phyloP scores from a whole-genome alignment of 1,140 invertebrate genomes.

The Megalonaias nervosa region DNA sequence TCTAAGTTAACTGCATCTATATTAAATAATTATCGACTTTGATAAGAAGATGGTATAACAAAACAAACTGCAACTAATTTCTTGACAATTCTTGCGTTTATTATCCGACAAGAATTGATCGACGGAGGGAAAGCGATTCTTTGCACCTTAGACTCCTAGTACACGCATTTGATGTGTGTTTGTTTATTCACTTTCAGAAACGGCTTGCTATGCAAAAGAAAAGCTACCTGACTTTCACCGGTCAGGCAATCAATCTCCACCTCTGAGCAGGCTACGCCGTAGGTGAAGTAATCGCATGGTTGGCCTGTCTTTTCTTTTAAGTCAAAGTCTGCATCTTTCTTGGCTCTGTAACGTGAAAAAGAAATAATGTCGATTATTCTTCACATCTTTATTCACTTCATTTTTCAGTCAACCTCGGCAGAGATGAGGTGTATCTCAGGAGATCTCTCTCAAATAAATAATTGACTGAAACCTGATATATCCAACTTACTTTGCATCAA shows the following conservation, averaged over 20 bases:
- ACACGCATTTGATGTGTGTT: not conserved
- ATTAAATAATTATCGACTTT: too few species aligned
- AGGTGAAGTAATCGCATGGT: conserved; percentile 5
- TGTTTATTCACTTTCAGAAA: not conserved
- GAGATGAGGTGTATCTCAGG: too few species aligned
- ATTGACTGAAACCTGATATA: too few species aligned
- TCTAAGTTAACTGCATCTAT: too few species aligned
- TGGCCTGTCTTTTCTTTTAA: not conserved
- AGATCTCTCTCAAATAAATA: too few species aligned
- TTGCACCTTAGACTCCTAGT: not conserved
- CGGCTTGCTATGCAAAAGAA: not conserved
- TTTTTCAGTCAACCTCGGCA: too few species aligned
- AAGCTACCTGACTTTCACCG: not conserved
- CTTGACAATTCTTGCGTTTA: too few species aligned
- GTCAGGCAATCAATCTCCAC: not conserved
- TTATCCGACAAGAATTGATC: too few species aligned
- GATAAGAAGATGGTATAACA: too few species aligned
- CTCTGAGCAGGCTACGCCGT: conserved; percentile 23
- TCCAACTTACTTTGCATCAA: too few species aligned
- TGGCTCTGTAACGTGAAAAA: not conserved
- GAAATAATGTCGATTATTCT: not conserved
- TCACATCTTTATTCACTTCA: too few species aligned
- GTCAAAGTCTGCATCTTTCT: conserved; percentile 1
- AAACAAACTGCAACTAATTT: too few species aligned
- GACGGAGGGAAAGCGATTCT: not conserved